A percentile compares a stretch with the other conserved stretches of the same genome.
Evolutionary conservation across 2,888 invertebrate species (phyloP).

Genomic region (Sarcophaga rosellei): DNA sequence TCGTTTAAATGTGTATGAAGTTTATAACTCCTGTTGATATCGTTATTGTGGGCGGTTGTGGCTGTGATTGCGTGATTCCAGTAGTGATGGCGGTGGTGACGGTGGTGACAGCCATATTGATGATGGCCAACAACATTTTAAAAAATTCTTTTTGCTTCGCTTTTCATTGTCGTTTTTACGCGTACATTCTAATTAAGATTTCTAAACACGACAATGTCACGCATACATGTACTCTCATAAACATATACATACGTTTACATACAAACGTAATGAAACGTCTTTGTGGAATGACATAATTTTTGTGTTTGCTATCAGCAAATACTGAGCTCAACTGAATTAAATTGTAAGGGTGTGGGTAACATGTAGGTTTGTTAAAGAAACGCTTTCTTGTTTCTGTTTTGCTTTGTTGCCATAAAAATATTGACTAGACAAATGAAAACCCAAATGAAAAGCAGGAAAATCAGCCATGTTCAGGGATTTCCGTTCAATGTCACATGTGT

Average conservation of each 20-base stretch:
- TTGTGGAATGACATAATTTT: slow-evolving; percentile 44
- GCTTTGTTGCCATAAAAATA: neutral
- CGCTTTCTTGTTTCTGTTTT: neutral
- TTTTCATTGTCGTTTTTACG: neutral
- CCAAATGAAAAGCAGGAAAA: neutral
- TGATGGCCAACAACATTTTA: neutral
- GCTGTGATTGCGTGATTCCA: too few relatives aligned
- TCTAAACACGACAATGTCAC: slow-evolving; percentile 33
- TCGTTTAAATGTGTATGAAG: too few relatives aligned
- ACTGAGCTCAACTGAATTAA: neutral
- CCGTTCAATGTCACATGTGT: slow-evolving; percentile 51
- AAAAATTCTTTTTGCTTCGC: neutral
- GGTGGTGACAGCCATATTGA: too few relatives aligned
- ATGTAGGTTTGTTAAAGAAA: slow-evolving; percentile 5
- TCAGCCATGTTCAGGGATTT: slow-evolving; percentile 17
- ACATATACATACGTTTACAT: neutral
- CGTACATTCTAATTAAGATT: slow-evolving; percentile 46
- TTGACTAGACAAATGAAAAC: neutral
- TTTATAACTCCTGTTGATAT: too few relatives aligned
- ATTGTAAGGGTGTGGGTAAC: too few relatives aligned
- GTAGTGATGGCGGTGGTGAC: too few relatives aligned
- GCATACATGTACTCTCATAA: neutral
- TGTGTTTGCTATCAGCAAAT: neutral
- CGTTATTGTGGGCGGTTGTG: too few relatives aligned
- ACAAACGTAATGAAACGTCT: neutral